Evolutionary conservation across 2,113 vertebrate species (phyloP), one percentile per base, ranked within the genome.

Genomic region (Channa maculata): DNA sequence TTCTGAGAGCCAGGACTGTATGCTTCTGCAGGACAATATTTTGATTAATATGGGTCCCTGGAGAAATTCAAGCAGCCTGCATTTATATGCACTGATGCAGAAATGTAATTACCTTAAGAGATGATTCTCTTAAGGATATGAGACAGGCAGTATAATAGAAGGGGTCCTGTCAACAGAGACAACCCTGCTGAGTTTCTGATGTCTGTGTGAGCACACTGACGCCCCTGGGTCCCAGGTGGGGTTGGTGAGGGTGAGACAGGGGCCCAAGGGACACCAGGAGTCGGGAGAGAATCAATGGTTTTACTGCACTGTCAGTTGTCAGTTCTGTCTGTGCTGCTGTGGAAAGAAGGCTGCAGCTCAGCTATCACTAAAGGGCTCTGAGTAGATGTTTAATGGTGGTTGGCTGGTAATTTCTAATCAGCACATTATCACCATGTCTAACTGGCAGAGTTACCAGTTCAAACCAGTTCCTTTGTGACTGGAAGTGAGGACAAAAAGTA

Each of bases 41-140:
- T 82, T 77, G 79, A 91, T 89, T 84, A 85, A 89, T 74, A 84
- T 61, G 80, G 73, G 72, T 86, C 92, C 88, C 90, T 36, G 45
- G 89, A 92, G 89, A 88, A 90, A 85, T 87, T 77, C 71, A 54
- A 12, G 13, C 80, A 43, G 69, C 57, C 89, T 81, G 77, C 85
- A 83, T 94, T 92, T 88, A 90, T 91, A 93, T 91, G 92, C 92
- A 93, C 84, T 88, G 91, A 80, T 80, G 91, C 87, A 90, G 89
- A 95, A 94, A 94, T 93, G 90, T 94, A 95, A 94, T 95, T 95
- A 95, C 91, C 79, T 86, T 89, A 93, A 94, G 89, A 90, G 92
- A 93, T 86, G 73, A 91, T 86, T 93, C 90, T 93, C 91, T 90
- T 93, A 93, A 93, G 87, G 88, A 83, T 48, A 79, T 54, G 84